Evolutionary conservation across 1,140 invertebrate genomes (phyloP).

Genomic region (Orchesella cincta): DNA sequence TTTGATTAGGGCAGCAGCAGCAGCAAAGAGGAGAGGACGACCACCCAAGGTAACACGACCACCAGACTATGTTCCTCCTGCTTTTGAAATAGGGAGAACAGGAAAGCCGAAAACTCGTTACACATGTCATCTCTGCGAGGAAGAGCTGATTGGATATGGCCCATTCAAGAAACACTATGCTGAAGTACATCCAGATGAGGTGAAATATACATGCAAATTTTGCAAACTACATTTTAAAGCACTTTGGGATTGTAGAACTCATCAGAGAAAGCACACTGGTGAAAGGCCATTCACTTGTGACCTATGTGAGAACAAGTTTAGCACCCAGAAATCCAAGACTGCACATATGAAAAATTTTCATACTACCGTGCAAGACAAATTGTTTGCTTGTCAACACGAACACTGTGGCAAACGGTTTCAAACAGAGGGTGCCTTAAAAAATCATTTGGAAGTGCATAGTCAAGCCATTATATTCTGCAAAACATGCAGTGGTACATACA

Average conservation of each 20-base stretch:
- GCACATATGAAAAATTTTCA: background rate
- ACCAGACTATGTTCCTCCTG: too few species aligned
- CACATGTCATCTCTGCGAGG: background rate
- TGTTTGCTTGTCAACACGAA: too few species aligned
- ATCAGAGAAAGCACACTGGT: background rate
- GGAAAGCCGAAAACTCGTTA: background rate
- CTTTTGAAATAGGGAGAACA: too few species aligned
- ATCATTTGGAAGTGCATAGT: background rate
- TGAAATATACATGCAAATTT: background rate
- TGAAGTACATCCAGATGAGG: background rate
- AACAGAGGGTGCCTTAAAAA: background rate
- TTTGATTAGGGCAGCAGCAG: too few species aligned
- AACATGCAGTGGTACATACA: background rate
- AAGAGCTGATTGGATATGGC: background rate
- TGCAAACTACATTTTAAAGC: background rate
- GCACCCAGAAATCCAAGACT: background rate
- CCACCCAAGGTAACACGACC: too few species aligned
- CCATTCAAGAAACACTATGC: background rate
- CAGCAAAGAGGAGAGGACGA: too few species aligned
- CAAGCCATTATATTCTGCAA: background rate
- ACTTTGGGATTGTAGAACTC: background rate
- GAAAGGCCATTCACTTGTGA: conserved; percentile 13
- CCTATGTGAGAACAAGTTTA: background rate
- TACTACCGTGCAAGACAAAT: too few species aligned
- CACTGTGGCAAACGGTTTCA: conserved; percentile 3